Base-by-base conservation (phyloP, 2,888 invertebrate species). In the Bellardia pandia region DNA sequence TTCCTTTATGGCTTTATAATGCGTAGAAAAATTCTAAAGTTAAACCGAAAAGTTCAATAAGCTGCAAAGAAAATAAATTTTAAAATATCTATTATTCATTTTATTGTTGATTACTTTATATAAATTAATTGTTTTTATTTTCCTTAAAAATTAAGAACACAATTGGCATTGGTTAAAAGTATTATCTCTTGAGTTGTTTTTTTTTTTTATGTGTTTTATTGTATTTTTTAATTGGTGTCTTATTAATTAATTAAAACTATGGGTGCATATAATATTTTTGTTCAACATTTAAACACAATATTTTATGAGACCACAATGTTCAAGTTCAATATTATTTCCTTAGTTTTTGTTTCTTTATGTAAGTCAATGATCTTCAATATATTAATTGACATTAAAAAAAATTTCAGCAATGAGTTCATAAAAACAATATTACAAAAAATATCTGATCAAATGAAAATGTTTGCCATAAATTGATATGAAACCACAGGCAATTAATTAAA, bases 1-100 rank as follows among this genome's bases (percentile, higher is more conserved):
- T 86, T 90, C 91, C 91, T 89, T 89, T 85, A 81, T 78, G 71
- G 56, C 85, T 82, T 78, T 81, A 23, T 62, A 11, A 9, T 60
- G 16, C 48, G 40, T 40, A 40, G 56, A 71, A 66, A 76, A 56
- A 71, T 83, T 80, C 77, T 33, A 84, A 37, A 37, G 77, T 78
- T 64, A 75, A 69, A 76, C 58, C 62, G 77, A 66, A 78, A 69
- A 62, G 62, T 79, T 86, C 86, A 89, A 85, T 69, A 90, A 90
- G 88, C 93, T 92, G 90, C 9, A 91, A 91, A 37, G 14, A 74
- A 85, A 72, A 75, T 13, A 85, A n/a, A 76, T 69, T 51, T 30
- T 56, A 72, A 40, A 58, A 58, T 23, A 23, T 23, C 23, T 23
- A 23, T 74, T 84, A 60, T 11, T 56, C 69, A 58, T 60, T 30